These are phyloP conservation scores for Conus ventricosus DNA, from an alignment of 1,140 invertebrate species.

Conservation along the genomic window DNA sequence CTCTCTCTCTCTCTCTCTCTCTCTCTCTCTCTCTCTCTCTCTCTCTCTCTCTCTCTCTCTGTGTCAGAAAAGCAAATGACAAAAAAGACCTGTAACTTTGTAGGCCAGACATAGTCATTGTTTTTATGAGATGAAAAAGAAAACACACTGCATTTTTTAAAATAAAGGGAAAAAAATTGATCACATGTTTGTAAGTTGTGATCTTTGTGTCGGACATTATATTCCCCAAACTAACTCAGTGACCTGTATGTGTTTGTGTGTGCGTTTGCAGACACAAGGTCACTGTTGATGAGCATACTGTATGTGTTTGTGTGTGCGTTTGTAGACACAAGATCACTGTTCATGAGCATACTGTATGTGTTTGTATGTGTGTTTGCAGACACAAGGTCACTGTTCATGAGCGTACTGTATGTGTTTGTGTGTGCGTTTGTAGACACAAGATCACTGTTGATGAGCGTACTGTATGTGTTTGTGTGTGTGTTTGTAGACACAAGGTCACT, in stretches of 20 bases:
- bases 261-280: constrained; percentile 60
- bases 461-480: constrained; percentile 30
- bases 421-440: constrained; percentile 54
- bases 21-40: neutral
- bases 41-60: no score
- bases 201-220: no score
- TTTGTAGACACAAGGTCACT: constrained; percentile 62
- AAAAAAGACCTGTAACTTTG: no score
- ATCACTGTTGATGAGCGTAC: constrained; percentile 62
- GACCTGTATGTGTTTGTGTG: constrained; percentile 3
- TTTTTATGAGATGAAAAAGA: no score
- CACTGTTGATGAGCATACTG: constrained; percentile 57
- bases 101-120: no score
- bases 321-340: constrained; percentile 47
- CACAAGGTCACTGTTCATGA: constrained; percentile 64
- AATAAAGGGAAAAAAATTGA: no score
- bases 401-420: constrained; percentile 35
- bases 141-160: no score
- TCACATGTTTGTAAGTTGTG: no score
- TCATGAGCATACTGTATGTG: constrained; percentile 53
- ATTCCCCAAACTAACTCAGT: no score
- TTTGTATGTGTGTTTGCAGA: constrained; percentile 43
- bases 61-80: no score
- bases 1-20: neutral
- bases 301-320: neutral